Percentiles rank a stretch among this genome's conserved stretches.
Evolutionary conservation across 2,888 invertebrate species (phyloP).

Genomic region (Rotaria macrura): DNA sequence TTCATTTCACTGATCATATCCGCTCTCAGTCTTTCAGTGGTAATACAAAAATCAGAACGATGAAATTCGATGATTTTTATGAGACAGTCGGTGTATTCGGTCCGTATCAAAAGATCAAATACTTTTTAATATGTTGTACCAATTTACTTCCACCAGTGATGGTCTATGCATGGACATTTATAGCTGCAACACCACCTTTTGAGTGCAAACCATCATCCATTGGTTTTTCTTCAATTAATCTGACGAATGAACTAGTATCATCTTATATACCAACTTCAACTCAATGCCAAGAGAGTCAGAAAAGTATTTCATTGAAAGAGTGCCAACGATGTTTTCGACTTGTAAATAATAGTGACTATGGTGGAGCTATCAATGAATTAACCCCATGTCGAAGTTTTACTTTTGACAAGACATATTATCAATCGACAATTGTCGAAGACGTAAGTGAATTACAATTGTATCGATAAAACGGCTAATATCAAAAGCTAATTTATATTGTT

Average conservation of each 20-base stretch:
- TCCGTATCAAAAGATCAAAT: constrained; percentile 1
- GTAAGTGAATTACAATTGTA: background rate
- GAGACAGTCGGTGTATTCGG: background rate
- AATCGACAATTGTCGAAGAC: background rate
- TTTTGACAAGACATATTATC: background rate
- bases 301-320: background rate
- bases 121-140: background rate
- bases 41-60: background rate
- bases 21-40: background rate
- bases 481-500: background rate
- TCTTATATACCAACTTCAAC: background rate
- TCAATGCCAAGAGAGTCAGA: background rate
- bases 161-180: background rate
- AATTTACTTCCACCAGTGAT: background rate
- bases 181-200: background rate
- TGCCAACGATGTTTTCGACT: background rate
- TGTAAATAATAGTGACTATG: background rate
- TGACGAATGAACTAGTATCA: background rate
- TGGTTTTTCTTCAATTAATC: background rate
- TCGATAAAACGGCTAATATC: too few relatives aligned
- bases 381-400: background rate
- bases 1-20: background rate
- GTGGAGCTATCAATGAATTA: background rate
- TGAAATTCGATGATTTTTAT: constrained; percentile 15
- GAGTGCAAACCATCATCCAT: background rate